Evolutionary conservation across 2,797 vertebrate genomes (phyloP), one percentile per base, ranked within the genome.

Genomic region (Catharus ustulatus): DNA sequence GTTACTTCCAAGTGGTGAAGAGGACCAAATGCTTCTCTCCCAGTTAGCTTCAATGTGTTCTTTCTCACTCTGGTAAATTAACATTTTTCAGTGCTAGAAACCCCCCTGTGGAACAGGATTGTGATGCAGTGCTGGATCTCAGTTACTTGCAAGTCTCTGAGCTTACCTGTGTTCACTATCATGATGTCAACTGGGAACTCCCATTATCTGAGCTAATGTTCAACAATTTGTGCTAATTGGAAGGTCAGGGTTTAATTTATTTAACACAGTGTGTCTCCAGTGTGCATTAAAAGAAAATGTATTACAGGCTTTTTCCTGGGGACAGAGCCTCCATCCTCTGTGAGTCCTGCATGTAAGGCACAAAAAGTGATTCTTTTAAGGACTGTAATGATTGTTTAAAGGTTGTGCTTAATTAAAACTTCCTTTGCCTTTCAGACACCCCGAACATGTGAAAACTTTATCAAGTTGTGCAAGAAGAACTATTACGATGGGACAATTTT

Each of bases 401-500:
- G 17, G 21, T 19, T 34, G 45, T 81, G 49, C 63, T 81, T 74
- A 40, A 54, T 81, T 27, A 59, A 49, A 49, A 57, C 20, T 58
- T n/a, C 6, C 8, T 0, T 77, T 76, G 46, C 23, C 85, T 97
- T 95, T 79, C 91, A 99, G 99, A 98, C 99, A 20, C 98, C 99
- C 19, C 98, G 98, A 97, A 98, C 99, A 5, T 98, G 99, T 46
- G 99, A 99, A 94, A 99, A 99, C 96, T 99, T 99, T 87, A 98
- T 98, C 96, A 98, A 98, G 63, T 96, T 99, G 84, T 99, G 99
- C 97, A 99, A 99, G 93, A 99, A 98, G 91, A 98, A 98, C 84
- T 99, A 99, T 87, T 99, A 99, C 0, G 98, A 99, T 1, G 98
- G 98, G 54, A 99, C 99, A 0, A 18, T 98, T 94, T 99, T 99